A percentile compares a stretch with the other conserved stretches of the same genome.
These are phyloP conservation scores for Sesamia inferens DNA, from an alignment of 2,888 invertebrate genomes.

Conservation along the genomic window DNA sequence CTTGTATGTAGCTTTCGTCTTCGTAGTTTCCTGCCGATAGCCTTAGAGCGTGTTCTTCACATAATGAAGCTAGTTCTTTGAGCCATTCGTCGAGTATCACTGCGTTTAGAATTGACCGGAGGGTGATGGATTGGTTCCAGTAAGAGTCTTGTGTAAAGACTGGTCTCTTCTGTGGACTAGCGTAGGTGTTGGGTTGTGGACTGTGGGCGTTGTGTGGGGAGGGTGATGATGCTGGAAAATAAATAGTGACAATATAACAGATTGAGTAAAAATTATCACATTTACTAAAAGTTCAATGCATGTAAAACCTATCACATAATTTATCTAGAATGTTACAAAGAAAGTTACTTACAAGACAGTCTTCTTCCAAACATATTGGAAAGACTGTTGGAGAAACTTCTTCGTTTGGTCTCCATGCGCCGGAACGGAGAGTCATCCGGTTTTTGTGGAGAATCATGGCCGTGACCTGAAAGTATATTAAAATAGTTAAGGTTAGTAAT, in stretches of 20 bases:
- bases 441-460: constrained; percentile 63
- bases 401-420: constrained; percentile 92
- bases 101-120: constrained; percentile 90
- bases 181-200: constrained; percentile 64
- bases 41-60: constrained; percentile 96
- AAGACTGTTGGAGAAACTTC: constrained; percentile 93
- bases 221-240: constrained; percentile 68
- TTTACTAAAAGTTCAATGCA: too few species aligned
- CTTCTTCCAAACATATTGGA: constrained; percentile 94
- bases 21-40: constrained; percentile 78
- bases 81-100: constrained; percentile 98
- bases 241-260: neutral
- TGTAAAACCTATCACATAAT: too few species aligned
- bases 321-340: neutral
- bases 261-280: neutral
- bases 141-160: constrained; percentile 84
- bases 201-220: constrained; percentile 72
- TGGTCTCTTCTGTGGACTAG: constrained; percentile 75
- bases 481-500: neutral
- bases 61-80: constrained; percentile 97
- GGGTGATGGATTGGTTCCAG: constrained; percentile 85
- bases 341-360: constrained; percentile 79
- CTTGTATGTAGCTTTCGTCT: constrained; percentile 80
- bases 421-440: constrained; percentile 90
- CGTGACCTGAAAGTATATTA: constrained; percentile 61